Conservation (phyloP, 2,113 vertebrate genomes). For the Oryzias melastigma region DNA sequence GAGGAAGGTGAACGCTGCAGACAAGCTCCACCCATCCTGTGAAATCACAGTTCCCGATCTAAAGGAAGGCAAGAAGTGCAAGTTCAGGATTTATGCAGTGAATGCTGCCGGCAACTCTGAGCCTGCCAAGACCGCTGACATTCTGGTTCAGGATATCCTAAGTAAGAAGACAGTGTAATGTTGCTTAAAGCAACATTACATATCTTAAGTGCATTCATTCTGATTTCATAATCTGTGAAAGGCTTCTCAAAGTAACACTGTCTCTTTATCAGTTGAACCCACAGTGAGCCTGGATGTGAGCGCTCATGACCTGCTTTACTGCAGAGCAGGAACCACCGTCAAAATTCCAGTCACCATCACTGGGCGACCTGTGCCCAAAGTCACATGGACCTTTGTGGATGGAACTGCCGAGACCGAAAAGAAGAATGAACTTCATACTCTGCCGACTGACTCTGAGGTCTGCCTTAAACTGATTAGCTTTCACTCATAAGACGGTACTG, state of each 20-base stretch:
- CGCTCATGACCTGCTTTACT: conserved; percentile 84
- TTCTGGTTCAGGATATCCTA: conserved; percentile 86
- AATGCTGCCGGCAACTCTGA: conserved; percentile 94
- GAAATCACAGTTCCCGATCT: conserved; percentile 88
- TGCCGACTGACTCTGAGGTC: conserved; percentile 92
- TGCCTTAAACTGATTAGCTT: background rate
- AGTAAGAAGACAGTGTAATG: conserved; percentile 70
- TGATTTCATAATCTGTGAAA: background rate
- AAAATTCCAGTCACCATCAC: conserved; percentile 86
- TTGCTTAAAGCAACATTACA: background rate
- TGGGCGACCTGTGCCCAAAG: conserved; percentile 88
- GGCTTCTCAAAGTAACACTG: background rate
- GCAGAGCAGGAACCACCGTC: conserved; percentile 84
- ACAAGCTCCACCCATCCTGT: conserved; percentile 87
- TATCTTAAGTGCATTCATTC: background rate
- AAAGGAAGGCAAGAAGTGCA: conserved; percentile 91
- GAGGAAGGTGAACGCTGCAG: conserved; percentile 88
- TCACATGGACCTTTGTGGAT: conserved; percentile 91
- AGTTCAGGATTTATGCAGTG: conserved; percentile 93
- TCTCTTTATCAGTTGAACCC: conserved; percentile 83
- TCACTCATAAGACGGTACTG: background rate
- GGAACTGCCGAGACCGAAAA: conserved; percentile 86
- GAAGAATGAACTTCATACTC: conserved; percentile 90
- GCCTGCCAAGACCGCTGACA: conserved; percentile 84
- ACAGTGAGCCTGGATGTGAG: conserved; percentile 84